phyloP scores from a whole-genome alignment of 2,888 invertebrate genomes.

The Notocelia uddmanniana region DNA sequence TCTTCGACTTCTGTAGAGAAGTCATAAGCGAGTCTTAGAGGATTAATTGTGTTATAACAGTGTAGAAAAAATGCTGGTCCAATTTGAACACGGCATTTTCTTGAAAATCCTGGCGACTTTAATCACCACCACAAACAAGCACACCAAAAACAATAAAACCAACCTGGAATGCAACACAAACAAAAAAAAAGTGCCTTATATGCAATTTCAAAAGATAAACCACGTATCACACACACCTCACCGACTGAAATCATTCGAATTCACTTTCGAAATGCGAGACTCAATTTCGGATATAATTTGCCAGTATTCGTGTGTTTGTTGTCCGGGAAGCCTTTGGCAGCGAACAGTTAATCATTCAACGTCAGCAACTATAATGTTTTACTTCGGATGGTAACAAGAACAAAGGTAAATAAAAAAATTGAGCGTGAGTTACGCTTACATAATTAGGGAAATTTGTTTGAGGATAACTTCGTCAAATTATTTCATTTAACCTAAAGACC shows the following conservation, averaged over 20 bases:
- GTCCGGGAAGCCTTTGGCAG: background rate
- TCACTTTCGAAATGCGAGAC: constrained; percentile 25
- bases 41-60: no score
- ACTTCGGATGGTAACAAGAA: constrained; percentile 54
- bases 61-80: no score
- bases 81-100: no score
- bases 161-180: background rate
- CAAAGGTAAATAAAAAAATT: constrained; percentile 35
- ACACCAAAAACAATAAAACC: background rate
- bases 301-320: constrained; percentile 12
- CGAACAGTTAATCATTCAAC: constrained; percentile 63
- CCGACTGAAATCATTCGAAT: constrained; percentile 24
- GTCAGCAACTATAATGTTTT: constrained; percentile 57
- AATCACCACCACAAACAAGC: no score
- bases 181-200: background rate
- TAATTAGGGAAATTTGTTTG: background rate
- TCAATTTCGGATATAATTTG: constrained; percentile 32
- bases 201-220: constrained; percentile 26
- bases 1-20: no score
- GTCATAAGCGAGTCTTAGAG: no score
- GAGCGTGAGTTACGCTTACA: background rate
- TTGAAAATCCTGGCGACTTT: no score
- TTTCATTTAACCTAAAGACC: background rate
- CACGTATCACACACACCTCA: constrained; percentile 17
- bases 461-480: background rate